These are phyloP conservation scores for Pomacea maculata DNA, from an alignment of 1,140 invertebrate genomes.

Conservation along the genomic window DNA sequence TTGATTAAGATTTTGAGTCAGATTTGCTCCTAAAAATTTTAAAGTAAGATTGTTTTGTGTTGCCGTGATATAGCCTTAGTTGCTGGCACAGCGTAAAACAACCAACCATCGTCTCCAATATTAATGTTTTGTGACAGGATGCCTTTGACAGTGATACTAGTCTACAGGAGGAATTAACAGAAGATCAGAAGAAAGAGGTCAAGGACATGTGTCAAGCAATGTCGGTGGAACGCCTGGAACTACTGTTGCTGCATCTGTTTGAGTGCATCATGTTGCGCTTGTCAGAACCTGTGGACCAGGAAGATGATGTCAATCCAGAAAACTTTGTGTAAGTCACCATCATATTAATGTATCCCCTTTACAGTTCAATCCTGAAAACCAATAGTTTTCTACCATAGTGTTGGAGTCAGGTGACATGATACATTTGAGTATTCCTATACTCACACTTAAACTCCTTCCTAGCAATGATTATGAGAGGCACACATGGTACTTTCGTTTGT, in stretches of 20 bases:
- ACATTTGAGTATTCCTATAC: too few relatives aligned
- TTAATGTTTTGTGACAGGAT: slow-evolving; percentile 29
- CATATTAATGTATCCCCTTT: background rate
- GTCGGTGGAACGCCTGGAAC: slow-evolving; percentile 28
- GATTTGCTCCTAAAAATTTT: too few relatives aligned
- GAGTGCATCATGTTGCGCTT: slow-evolving; percentile 45
- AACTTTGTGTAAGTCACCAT: slow-evolving; percentile 8
- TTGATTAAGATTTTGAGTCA: too few relatives aligned
- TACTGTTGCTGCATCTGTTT: slow-evolving; percentile 36
- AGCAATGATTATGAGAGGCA: too few relatives aligned
- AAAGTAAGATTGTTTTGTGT: too few relatives aligned
- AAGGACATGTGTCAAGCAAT: slow-evolving; percentile 22
- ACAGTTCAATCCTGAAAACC: too few relatives aligned
- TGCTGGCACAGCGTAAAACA: too few relatives aligned
- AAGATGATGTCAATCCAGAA: slow-evolving; percentile 25
- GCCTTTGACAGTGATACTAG: slow-evolving; percentile 32
- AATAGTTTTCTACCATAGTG: background rate
- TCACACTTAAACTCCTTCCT: too few relatives aligned
- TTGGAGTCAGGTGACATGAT: background rate
- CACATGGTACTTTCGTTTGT: too few relatives aligned
- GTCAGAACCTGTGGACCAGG: slow-evolving; percentile 28
- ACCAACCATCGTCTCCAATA: background rate
- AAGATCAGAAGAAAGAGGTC: slow-evolving; percentile 22
- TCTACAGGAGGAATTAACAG: slow-evolving; percentile 24
- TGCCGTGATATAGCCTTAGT: too few relatives aligned